Base-by-base conservation (phyloP, 2,113 vertebrate species). In the Cairina moschata region DNA sequence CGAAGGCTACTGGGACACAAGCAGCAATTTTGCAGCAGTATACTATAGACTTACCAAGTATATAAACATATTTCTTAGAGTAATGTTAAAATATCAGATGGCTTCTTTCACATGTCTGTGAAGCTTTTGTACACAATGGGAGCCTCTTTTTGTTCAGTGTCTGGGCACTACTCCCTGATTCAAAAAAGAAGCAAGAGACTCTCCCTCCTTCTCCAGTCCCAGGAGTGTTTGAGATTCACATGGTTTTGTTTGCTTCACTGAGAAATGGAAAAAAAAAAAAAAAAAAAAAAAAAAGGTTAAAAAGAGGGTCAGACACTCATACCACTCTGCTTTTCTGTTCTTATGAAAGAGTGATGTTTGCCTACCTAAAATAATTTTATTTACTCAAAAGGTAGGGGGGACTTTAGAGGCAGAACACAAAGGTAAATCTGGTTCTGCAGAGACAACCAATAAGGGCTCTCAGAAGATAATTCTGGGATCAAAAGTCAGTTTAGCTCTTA, bases 11-110 rank as follows among this genome's bases (percentile, higher is more conserved):
- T 84, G 68, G 40, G 71, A 89, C 62, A 83, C 73, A 89, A 91
- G 82, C 73, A 97, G 55, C 74, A 87, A 48, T 54, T 93, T 87
- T 95, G 80, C 89, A 94, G 60, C 95, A 95, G 85, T 59, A 48
- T 22, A 2, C 55, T 69, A 32, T n/a, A 63, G 44, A 71, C 82
- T 76, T 89, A 72, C 40, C 88, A 81, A 94, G 88, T 74, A 68
- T 31, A 60, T 44, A 63, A 12, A 42, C 31, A 17, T n/a, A 63
- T 74, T 89, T 60, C 16, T 85, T 88, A 65, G 36, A 71, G 54
- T 65, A 79, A 69, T n/a, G 54, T 36, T 74, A 83, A 94, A 91
- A 59, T 40, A 95, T 65, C 6, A 52, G 77, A 29, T 44, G 73
- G n/a, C 44, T 89, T 32, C 54, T 84, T 89, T 78, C 74, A 68